Conservation (phyloP, 2,888 invertebrate species). For the Lypha dubia region DNA sequence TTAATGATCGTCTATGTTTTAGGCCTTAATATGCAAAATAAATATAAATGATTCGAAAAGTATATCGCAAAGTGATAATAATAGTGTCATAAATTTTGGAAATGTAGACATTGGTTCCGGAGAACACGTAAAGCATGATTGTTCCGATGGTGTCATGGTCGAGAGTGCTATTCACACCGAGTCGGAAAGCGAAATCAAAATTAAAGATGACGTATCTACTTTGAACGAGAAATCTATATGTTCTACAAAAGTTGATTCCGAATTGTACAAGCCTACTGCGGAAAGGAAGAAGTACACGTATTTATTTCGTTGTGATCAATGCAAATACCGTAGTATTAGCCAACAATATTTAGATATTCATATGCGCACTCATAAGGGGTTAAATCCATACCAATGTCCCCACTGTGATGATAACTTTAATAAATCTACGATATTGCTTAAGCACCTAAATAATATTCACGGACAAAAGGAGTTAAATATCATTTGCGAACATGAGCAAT, state of each 20-base stretch:
- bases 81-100: background rate
- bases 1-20: background rate
- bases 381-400: constrained; percentile 41
- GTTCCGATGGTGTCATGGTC: background rate
- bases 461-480: constrained; percentile 68
- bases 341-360: constrained; percentile 52
- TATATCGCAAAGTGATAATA: background rate
- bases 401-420: constrained; percentile 71
- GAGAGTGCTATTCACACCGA: constrained; percentile 10
- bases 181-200: background rate
- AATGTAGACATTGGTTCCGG: background rate
- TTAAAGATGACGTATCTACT: background rate
- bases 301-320: constrained; percentile 72
- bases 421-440: constrained; percentile 68
- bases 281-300: constrained; percentile 66
- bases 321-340: constrained; percentile 32
- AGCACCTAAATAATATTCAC: constrained; percentile 72
- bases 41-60: background rate
- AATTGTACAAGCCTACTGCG: constrained; percentile 61
- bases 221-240: constrained; percentile 24
- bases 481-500: constrained; percentile 74
- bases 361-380: constrained; percentile 42
- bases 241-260: constrained; percentile 56
- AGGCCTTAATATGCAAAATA: constrained; percentile 1
- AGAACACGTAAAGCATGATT: background rate